Percentiles rank a stretch among this genome's conserved stretches.
Evolutionary conservation across 2,888 invertebrate species (phyloP).

Genomic region (Sclerodermus sp.): DNA sequence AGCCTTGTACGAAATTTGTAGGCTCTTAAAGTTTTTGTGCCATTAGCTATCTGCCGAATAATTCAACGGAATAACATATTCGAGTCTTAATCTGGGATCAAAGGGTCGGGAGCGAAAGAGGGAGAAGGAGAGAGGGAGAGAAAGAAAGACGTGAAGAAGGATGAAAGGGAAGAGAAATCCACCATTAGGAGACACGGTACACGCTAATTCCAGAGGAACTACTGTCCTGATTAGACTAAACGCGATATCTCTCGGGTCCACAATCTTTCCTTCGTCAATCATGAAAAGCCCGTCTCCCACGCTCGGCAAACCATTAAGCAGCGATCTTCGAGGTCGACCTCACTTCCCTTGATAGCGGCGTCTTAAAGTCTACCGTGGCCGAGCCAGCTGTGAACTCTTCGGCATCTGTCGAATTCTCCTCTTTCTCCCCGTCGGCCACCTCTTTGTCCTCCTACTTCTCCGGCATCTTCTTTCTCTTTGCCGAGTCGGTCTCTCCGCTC

Average conservation of each 20-base stretch:
- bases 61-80: no score
- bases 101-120: no score
- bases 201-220: no score
- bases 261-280: conserved; percentile 12
- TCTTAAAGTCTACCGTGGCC: conserved; percentile 45
- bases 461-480: conserved; percentile 18
- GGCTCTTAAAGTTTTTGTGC: no score
- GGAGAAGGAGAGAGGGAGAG: no score
- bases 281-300: conserved; percentile 38
- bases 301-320: conserved; percentile 32
- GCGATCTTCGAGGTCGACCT: conserved; percentile 50
- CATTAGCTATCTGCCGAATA: no score
- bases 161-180: no score
- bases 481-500: conserved; percentile 14
- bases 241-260: not conserved
- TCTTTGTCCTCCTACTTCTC: conserved; percentile 14
- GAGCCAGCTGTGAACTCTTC: conserved; percentile 24
- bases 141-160: no score
- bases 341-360: conserved; percentile 57
- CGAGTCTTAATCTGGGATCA: no score
- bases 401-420: conserved; percentile 12
- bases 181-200: not conserved
- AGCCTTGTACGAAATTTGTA: no score
- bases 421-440: conserved; percentile 10
- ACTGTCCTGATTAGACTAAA: no score